phyloP scores from a whole-genome alignment of 2,113 vertebrate species.

The Psammodynastes pulverulentus region DNA sequence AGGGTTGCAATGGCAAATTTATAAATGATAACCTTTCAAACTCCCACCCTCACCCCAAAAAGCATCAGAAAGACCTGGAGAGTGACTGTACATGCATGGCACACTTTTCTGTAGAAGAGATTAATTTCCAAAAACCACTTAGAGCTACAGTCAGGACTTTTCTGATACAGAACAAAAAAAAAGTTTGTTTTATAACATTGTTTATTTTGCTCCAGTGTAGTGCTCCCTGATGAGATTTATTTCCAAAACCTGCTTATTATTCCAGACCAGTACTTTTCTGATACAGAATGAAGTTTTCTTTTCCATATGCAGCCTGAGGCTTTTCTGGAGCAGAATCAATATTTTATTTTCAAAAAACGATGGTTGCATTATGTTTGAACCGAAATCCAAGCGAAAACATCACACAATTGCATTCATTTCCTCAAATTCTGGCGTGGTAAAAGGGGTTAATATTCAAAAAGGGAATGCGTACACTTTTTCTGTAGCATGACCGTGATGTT shows the following conservation, averaged over 20 bases:
- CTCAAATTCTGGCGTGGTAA: neutral
- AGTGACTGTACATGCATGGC: neutral
- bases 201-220: neutral
- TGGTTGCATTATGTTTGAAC: neutral
- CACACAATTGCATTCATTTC: neutral
- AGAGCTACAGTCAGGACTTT: neutral
- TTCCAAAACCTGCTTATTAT: neutral
- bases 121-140: neutral
- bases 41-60: rapidly evolving
- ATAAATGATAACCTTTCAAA: neutral
- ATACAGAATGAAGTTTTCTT: neutral
- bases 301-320: neutral
- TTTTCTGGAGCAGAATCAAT: neutral
- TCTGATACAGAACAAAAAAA: neutral
- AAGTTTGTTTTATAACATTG: neutral
- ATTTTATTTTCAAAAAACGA: neutral
- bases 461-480: neutral
- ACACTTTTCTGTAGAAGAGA: neutral
- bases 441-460: neutral
- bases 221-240: neutral
- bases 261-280: neutral
- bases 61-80: neutral
- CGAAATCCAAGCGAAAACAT: neutral
- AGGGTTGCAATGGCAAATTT: neutral
- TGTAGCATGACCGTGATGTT: neutral